Evolutionary conservation across 2,888 invertebrate genomes (phyloP).

Genomic region (Agrenia bidenticulata): DNA sequence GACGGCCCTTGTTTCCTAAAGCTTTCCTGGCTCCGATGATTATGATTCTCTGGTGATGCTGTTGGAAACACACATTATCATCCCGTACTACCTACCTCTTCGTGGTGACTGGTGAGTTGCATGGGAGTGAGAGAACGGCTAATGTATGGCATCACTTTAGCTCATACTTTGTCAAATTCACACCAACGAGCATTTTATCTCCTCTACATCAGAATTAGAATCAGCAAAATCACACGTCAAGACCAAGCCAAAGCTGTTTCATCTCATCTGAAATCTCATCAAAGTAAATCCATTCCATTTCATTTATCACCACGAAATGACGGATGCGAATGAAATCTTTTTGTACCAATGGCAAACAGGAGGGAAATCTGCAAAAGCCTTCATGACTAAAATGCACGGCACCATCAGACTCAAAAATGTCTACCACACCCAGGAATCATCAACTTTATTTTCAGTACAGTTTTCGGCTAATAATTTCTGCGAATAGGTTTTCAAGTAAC

Average conservation of each 20-base stretch:
- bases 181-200: constrained; percentile 4
- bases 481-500: no score
- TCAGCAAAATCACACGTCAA: constrained; percentile 11
- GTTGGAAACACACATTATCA: constrained; percentile 17
- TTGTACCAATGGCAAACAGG: background rate
- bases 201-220: background rate
- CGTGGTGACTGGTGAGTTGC: no score
- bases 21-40: constrained; percentile 16
- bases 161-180: no score
- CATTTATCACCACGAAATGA: constrained; percentile 24
- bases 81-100: constrained; percentile 6
- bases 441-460: no score
- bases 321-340: constrained; percentile 1
- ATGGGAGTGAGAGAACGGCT: no score
- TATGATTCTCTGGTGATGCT: constrained; percentile 1
- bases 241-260: background rate
- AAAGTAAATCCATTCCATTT: constrained; percentile 5
- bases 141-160: no score
- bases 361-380: constrained; percentile 17
- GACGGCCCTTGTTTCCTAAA: constrained; percentile 6
- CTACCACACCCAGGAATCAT: no score
- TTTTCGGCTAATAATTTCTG: no score
- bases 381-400: background rate
- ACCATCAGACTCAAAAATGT: no score
- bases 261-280: constrained; percentile 5